Conservation (phyloP, 2,797 vertebrate species). For the Tangara arthus region DNA sequence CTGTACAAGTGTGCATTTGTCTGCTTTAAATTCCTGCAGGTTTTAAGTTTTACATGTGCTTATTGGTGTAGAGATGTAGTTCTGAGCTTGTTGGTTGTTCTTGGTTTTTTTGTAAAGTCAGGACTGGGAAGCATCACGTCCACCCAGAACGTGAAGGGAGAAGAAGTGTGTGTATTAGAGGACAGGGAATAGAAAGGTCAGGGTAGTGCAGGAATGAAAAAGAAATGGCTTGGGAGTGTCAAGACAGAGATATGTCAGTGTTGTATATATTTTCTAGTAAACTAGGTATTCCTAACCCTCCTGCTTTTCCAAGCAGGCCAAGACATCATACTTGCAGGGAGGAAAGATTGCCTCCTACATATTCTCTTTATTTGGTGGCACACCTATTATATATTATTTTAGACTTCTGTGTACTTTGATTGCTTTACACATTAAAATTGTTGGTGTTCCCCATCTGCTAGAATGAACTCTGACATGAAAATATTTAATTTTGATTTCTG, state of each 20-base stretch:
- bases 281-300: background rate
- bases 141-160: background rate
- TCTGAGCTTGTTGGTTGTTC: background rate
- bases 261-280: background rate
- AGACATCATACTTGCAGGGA: background rate
- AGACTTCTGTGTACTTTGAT: background rate
- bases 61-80: background rate
- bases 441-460: background rate
- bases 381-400: background rate
- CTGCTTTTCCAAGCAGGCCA: background rate
- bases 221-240: background rate
- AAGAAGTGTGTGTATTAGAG: fast-evolving
- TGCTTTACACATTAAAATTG: background rate
- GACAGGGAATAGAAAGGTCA: background rate
- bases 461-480: background rate
- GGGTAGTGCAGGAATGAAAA: background rate
- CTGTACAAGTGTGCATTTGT: background rate
- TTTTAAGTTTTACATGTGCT: background rate
- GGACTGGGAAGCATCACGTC: background rate
- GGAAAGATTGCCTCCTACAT: background rate
- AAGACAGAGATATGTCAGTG: background rate
- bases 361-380: background rate
- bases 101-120: background rate
- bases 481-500: background rate
- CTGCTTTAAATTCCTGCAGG: background rate